These are phyloP conservation scores for Hippocampus mohnikei DNA, from an alignment of 2,113 vertebrate species.

Conservation along the genomic window DNA sequence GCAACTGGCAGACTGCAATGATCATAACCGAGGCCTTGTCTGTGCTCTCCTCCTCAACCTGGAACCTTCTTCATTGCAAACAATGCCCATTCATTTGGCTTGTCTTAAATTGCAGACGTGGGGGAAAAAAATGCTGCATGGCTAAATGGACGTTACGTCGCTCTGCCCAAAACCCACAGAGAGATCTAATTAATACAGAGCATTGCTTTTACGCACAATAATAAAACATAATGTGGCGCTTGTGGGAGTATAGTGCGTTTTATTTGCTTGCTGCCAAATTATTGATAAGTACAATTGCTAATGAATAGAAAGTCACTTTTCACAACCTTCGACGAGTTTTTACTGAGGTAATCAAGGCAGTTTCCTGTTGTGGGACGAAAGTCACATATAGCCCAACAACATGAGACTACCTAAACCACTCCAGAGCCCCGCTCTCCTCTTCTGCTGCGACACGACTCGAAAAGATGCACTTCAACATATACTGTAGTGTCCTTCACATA, in stretches of 20 bases:
- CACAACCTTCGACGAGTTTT: conserved; percentile 78
- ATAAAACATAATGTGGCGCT: conserved; percentile 27
- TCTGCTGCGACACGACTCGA: neutral
- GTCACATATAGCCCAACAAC: conserved; percentile 91
- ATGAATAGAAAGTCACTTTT: conserved; percentile 35
- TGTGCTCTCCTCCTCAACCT: conserved; percentile 24
- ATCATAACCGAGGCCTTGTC: conserved; percentile 98
- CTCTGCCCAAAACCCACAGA: neutral
- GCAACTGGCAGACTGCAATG: conserved; percentile 82
- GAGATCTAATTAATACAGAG: neutral
- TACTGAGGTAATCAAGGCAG: conserved; percentile 98
- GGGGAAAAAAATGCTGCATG: neutral
- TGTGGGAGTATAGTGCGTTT: conserved; percentile 12
- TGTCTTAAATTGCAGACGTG: conserved; percentile 3
- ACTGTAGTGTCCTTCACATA: neutral
- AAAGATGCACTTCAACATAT: neutral
- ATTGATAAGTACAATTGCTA: conserved; percentile 13
- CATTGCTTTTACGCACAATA: conserved; percentile 30
- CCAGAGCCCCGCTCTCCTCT: conserved; percentile 77
- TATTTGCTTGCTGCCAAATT: conserved; percentile 7
- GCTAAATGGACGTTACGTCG: conserved; percentile 2
- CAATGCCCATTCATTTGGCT: neutral
- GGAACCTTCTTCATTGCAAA: conserved; percentile 14
- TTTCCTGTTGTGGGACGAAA: conserved; percentile 91
- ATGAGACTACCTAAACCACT: conserved; percentile 99